Conservation (phyloP, 2,113 vertebrate species). For the Menidia beryllina region DNA sequence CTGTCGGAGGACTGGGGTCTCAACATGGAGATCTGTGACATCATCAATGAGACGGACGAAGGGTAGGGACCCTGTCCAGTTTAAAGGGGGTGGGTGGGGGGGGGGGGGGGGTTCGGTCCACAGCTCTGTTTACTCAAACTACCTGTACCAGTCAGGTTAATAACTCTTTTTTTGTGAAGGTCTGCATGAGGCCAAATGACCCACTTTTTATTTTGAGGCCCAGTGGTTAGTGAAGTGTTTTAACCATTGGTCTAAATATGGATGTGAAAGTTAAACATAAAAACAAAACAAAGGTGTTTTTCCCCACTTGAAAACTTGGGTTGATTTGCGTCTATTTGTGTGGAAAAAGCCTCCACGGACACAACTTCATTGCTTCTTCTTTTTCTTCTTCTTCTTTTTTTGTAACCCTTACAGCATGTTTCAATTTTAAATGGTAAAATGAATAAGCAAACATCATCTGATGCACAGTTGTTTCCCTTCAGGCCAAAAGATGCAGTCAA, state of each 20-base stretch:
- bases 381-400: neutral
- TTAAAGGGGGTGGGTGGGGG: too few species aligned
- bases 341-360: too few species aligned
- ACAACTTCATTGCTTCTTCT: too few species aligned
- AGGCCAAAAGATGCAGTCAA: slow-evolving; percentile 95
- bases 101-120: too few species aligned
- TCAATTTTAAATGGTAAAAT: neutral
- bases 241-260: too few species aligned
- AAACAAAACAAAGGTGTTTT: neutral
- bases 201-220: neutral
- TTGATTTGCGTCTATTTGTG: too few species aligned
- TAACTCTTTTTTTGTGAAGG: neutral
- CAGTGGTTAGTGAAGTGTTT: neutral
- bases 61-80: slow-evolving; percentile 67
- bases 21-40: slow-evolving; percentile 85
- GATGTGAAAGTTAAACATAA: neutral
- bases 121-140: neutral
- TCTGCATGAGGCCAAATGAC: neutral
- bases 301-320: too few species aligned
- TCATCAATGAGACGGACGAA: slow-evolving; percentile 83
- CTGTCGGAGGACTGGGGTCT: slow-evolving; percentile 82
- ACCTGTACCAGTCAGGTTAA: neutral
- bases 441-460: slow-evolving; percentile 4
- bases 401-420: neutral
- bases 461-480: slow-evolving; percentile 27